Base-by-base conservation (phyloP, 2,888 invertebrate genomes). In the Epinotia ramella region DNA sequence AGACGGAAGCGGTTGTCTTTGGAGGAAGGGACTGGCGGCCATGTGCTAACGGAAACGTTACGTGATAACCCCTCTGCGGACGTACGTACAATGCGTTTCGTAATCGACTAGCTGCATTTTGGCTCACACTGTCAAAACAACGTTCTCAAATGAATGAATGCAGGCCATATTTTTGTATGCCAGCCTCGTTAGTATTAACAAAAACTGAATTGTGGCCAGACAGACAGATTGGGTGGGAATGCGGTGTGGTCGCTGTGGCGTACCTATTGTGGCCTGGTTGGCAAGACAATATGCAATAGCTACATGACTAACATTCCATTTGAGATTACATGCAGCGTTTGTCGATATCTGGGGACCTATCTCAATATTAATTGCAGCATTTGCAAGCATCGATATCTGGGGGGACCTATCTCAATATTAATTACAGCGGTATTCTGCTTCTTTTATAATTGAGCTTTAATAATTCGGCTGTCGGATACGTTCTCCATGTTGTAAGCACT, bases 221-320 rank as follows among this genome's bases (percentile, higher is more conserved):
- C 28, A 28, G 53, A 53, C 53, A 33, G 53, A 28, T 49, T 49
- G 49, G 64, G 20, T 44, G 20, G 46, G 18, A 40, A 57, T 67
- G 67, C 59, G 40, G 40, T 20, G 59, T 57, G 44, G 3, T 6
- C 3, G 2, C 46, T 57, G 68, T 11, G 57, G 68, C 59, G n/a
- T n/a, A n/a, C 6, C 6, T 5, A 59, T 24, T 68, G 68, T 44
- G 40, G 57, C 9, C 16, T 44, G 68, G 68, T 44, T 59, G 9
- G 20, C 68, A 59, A 59, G 68, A 59, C 57, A 20, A 68, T 59
- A 18, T 68, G 16, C 53, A 65, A 28, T 56, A 53, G 11, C 40
- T 49, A 33, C 16, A 24, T 24, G 16, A 33, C 20, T 33, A 13
- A n/a, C 56, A 57, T 67, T 57, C 56, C 67, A 16, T 56, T 66